Evolutionary conservation across 2,888 invertebrate genomes (phyloP).

Genomic region (Anorthoa munda): DNA sequence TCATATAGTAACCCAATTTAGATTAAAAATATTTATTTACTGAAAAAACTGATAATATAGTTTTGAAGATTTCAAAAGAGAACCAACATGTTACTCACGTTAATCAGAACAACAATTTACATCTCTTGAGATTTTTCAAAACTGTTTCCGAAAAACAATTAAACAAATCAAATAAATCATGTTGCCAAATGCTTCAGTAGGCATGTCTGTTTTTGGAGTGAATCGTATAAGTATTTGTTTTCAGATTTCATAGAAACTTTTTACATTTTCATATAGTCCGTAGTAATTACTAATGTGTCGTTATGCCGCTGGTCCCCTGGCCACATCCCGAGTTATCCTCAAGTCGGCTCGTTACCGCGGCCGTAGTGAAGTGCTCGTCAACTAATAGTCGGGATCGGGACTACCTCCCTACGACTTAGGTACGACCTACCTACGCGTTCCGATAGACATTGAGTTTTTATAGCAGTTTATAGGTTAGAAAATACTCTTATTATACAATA

Average conservation of each 20-base stretch:
- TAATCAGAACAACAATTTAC: too few relatives aligned
- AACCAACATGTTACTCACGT: too few relatives aligned
- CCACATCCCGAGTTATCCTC: constrained; percentile 66
- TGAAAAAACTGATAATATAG: too few relatives aligned
- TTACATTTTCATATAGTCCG: neutral
- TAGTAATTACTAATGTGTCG: neutral
- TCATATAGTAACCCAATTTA: too few relatives aligned
- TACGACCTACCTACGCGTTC: neutral
- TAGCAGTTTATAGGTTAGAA: constrained; percentile 16
- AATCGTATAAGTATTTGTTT: neutral
- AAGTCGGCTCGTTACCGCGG: constrained; percentile 71
- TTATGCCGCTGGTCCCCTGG: constrained; percentile 49
- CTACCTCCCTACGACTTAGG: constrained; percentile 17
- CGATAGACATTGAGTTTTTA: constrained; percentile 39
- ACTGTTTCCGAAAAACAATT: too few relatives aligned
- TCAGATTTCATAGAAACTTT: neutral
- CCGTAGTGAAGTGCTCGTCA: constrained; percentile 65
- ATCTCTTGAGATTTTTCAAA: too few relatives aligned
- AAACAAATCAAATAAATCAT: too few relatives aligned
- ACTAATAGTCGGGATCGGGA: constrained; percentile 58
- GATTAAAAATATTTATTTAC: too few relatives aligned
- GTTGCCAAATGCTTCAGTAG: neutral
- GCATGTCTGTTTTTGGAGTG: neutral
- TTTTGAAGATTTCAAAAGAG: too few relatives aligned
- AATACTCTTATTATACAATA: neutral